Conservation (phyloP, 2,888 invertebrate genomes). For the Eumerus sabulonum region DNA sequence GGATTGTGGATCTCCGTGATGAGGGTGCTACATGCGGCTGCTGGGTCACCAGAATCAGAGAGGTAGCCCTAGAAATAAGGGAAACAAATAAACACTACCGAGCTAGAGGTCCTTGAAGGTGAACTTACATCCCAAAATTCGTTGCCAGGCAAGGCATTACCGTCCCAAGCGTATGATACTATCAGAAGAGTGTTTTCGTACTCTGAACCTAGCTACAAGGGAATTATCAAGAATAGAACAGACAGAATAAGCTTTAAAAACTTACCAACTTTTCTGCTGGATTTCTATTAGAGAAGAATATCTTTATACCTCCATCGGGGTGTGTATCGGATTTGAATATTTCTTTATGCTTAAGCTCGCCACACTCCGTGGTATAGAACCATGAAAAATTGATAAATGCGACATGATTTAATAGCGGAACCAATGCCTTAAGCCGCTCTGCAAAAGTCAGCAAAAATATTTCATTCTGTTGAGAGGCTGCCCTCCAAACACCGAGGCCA, state of each 20-base stretch:
- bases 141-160: constrained; percentile 86
- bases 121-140: constrained; percentile 83
- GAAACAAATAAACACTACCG: constrained; percentile 78
- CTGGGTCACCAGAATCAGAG: constrained; percentile 79
- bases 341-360: constrained; percentile 79
- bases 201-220: constrained; percentile 71
- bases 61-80: constrained; percentile 66
- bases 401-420: constrained; percentile 80
- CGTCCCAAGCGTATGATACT: constrained; percentile 86
- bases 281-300: constrained; percentile 81
- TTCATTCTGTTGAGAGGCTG: constrained; percentile 82
- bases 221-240: background rate
- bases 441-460: constrained; percentile 83
- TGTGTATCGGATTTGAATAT: constrained; percentile 72
- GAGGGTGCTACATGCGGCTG: constrained; percentile 82
- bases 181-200: constrained; percentile 81
- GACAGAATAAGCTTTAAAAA: background rate
- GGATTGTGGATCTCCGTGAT: constrained; percentile 82
- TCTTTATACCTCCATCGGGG: constrained; percentile 79
- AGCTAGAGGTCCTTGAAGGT: no score
- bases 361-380: constrained; percentile 80
- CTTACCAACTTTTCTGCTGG: constrained; percentile 80
- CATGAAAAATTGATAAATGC: constrained; percentile 85
- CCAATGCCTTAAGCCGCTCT: constrained; percentile 81
- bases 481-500: constrained; percentile 84